phyloP scores from a whole-genome alignment of 2,888 invertebrate genomes.

The Poecilus cupreus region DNA sequence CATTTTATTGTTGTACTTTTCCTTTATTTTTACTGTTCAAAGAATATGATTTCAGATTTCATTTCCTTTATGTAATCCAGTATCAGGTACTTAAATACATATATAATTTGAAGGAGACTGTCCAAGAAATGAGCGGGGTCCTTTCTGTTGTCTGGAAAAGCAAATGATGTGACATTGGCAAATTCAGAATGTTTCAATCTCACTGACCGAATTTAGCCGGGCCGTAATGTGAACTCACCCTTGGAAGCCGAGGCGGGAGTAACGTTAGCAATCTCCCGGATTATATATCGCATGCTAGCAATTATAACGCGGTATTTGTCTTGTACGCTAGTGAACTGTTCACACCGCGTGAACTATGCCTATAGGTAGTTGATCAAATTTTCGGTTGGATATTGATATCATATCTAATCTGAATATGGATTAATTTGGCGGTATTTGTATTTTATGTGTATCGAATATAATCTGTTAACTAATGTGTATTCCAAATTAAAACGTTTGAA shows the following conservation, averaged over 20 bases:
- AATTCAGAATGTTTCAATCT: too few species aligned
- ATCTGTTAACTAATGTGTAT: neutral
- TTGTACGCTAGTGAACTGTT: neutral
- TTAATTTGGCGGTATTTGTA: slow-evolving; percentile 4
- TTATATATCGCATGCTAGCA: neutral
- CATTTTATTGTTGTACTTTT: too few species aligned
- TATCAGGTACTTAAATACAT: too few species aligned
- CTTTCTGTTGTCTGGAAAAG: too few species aligned
- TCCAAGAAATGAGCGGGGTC: too few species aligned
- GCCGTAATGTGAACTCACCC: neutral
- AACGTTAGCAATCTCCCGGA: neutral
- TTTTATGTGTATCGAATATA: neutral
- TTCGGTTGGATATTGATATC: slow-evolving; percentile 17
- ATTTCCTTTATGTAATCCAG: too few species aligned
- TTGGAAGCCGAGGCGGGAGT: neutral
- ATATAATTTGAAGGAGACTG: too few species aligned
- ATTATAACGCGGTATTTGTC: slow-evolving; percentile 27
- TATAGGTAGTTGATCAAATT: slow-evolving; percentile 25
- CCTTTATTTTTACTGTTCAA: too few species aligned
- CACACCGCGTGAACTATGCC: neutral
- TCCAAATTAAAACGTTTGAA: too few species aligned
- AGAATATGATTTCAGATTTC: too few species aligned
- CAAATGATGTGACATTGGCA: too few species aligned
- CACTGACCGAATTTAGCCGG: too few species aligned
- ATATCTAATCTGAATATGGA: slow-evolving; percentile 15